Evolutionary conservation across 2,797 vertebrate genomes (phyloP).

Genomic region (Pangasius macronema): DNA sequence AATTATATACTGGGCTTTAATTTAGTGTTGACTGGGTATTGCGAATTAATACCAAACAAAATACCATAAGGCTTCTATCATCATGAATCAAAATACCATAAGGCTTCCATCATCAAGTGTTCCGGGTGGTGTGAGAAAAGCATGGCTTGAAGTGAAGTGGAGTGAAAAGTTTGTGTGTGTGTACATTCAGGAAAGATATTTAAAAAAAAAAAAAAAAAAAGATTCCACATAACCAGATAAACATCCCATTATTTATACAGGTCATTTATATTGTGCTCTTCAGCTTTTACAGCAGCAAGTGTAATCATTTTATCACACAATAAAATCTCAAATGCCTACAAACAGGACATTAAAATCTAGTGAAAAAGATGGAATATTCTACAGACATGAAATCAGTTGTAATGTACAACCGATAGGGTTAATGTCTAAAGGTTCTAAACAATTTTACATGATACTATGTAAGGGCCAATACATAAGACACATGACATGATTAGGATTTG

Average conservation of each 20-base stretch:
- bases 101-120: not conserved
- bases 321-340: slow-evolving; percentile 11
- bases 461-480: slow-evolving; percentile 18
- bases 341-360: not conserved
- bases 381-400: slow-evolving; percentile 8
- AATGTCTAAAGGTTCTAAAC: slow-evolving; percentile 10
- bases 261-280: slow-evolving; percentile 46
- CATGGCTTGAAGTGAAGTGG: not conserved
- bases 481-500: slow-evolving; percentile 11
- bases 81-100: not conserved
- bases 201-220: not conserved
- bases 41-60: not conserved
- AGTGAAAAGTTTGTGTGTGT: not conserved
- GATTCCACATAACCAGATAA: slow-evolving; percentile 12
- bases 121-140: not conserved
- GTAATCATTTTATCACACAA: slow-evolving; percentile 13
- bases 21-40: slow-evolving; percentile 16
- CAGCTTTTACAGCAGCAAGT: slow-evolving; percentile 46
- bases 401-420: slow-evolving; percentile 11
- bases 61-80: not conserved
- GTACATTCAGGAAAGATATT: not conserved
- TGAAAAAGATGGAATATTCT: not conserved
- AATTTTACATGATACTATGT: not conserved
- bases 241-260: slow-evolving; percentile 9
- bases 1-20: slow-evolving; percentile 5